Percentiles rank a stretch among this genome's conserved stretches.
Conservation (phyloP, 2,797 vertebrate genomes). For the Pseudotriccus pelzelni region DNA sequence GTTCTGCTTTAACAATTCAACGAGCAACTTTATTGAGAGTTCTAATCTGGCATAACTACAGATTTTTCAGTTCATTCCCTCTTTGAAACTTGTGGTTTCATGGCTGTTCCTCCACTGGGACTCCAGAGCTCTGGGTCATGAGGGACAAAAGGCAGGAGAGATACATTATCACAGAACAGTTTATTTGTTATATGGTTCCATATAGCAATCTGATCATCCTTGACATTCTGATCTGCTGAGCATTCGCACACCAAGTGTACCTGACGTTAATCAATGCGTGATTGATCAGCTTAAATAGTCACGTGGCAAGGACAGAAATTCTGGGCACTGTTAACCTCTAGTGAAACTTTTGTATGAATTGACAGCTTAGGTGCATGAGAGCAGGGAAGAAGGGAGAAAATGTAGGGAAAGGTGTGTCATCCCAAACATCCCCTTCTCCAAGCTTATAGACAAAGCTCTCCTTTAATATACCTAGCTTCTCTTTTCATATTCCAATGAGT, state of each 20-base stretch:
- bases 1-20: background rate
- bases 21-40: background rate
- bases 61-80: background rate
- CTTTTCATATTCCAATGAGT: background rate
- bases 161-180: fast-evolving
- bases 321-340: background rate
- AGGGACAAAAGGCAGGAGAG: background rate
- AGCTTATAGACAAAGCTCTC: background rate
- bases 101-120: background rate
- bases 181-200: background rate
- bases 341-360: background rate
- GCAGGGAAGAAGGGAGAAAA: background rate
- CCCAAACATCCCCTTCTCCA: fast-evolving
- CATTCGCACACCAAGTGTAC: background rate
- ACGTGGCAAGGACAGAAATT: background rate
- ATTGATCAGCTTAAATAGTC: background rate
- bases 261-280: background rate
- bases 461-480: background rate
- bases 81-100: background rate
- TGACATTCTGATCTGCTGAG: background rate
- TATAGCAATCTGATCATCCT: background rate
- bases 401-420: background rate
- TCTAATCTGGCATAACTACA: background rate
- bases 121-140: background rate
- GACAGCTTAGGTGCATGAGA: background rate